A percentile compares a stretch with the other conserved stretches of the same genome.
Conservation (phyloP, 1,140 invertebrate species). For the Condylostylus longicornis region DNA sequence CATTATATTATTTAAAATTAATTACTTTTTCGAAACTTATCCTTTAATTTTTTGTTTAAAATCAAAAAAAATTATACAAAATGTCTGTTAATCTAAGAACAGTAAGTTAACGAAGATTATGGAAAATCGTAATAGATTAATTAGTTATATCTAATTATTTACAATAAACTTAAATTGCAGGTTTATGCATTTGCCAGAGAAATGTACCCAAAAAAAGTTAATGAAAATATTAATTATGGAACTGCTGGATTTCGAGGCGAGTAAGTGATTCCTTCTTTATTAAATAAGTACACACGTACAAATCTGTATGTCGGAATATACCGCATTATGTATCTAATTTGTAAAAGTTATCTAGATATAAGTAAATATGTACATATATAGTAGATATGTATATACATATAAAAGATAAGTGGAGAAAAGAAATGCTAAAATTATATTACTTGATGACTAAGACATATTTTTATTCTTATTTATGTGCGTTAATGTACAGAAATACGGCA, state of each 20-base stretch:
- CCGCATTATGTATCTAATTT: background rate
- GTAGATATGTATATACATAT: background rate
- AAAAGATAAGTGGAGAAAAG: background rate
- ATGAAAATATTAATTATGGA: slow-evolving; percentile 47
- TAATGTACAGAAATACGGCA: no score
- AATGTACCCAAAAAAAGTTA: slow-evolving; percentile 51
- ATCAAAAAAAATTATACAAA: slow-evolving; percentile 6
- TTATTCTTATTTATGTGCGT: no score
- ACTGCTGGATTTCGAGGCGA: slow-evolving; percentile 54
- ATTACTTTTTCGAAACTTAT: slow-evolving; percentile 8
- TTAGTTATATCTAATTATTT: background rate
- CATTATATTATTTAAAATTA: no score
- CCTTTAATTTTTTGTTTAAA: slow-evolving; percentile 5
- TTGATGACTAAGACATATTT: no score
- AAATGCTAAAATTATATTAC: background rate
- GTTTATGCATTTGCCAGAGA: slow-evolving; percentile 56
- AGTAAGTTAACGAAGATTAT: no score
- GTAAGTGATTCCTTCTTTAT: no score
- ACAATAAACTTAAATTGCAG: slow-evolving; percentile 30
- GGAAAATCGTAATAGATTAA: background rate
- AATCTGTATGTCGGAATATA: no score
- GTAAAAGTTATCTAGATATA: background rate
- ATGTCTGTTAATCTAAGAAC: slow-evolving; percentile 29
- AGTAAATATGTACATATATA: background rate
- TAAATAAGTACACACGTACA: no score